phyloP scores from a whole-genome alignment of 2,797 vertebrate genomes.

The Spea hammondii region DNA sequence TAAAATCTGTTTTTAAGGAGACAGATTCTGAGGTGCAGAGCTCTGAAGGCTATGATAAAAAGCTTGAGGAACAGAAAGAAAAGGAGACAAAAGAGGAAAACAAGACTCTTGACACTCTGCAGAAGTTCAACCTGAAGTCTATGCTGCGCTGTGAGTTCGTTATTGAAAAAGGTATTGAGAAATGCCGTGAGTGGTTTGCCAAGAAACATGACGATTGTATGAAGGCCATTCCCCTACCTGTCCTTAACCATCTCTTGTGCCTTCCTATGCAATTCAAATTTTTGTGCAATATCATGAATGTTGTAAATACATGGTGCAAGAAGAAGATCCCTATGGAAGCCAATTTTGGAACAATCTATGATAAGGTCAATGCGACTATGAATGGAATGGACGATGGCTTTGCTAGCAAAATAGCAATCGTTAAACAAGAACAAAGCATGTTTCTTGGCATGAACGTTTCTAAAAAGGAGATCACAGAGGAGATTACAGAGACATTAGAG shows the following conservation, averaged over 20 bases:
- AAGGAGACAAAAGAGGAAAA: rapidly evolving
- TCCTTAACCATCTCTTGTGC: conserved; percentile 82
- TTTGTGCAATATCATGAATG: conserved; percentile 73
- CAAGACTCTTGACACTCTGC: conserved; percentile 66
- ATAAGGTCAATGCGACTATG: conserved; percentile 73
- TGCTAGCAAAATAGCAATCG: conserved; percentile 59
- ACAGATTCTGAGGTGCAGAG: conserved; percentile 74
- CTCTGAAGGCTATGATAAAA: conserved; percentile 59
- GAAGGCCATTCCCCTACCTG: conserved; percentile 61
- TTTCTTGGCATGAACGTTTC: conserved; percentile 57
- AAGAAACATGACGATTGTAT: conserved; percentile 67
- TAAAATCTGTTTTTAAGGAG: conserved; percentile 65
- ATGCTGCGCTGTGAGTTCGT: conserved; percentile 75
- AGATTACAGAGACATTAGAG: conserved; percentile 62
- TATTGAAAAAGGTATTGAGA: conserved; percentile 65
- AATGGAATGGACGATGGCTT: conserved; percentile 72
- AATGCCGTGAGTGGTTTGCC: conserved; percentile 77
- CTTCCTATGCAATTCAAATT: conserved; percentile 82
- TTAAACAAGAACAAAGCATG: conserved; percentile 61
- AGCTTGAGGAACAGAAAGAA: rapidly evolving
- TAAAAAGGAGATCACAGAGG: conserved; percentile 62
- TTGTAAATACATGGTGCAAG: conserved; percentile 64
- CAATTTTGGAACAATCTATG: conserved; percentile 77
- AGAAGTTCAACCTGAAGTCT: conserved; percentile 73
- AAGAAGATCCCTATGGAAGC: conserved; percentile 71